Evolutionary conservation across 2,888 invertebrate genomes (phyloP).

Genomic region (Drosophila imparisetae): DNA sequence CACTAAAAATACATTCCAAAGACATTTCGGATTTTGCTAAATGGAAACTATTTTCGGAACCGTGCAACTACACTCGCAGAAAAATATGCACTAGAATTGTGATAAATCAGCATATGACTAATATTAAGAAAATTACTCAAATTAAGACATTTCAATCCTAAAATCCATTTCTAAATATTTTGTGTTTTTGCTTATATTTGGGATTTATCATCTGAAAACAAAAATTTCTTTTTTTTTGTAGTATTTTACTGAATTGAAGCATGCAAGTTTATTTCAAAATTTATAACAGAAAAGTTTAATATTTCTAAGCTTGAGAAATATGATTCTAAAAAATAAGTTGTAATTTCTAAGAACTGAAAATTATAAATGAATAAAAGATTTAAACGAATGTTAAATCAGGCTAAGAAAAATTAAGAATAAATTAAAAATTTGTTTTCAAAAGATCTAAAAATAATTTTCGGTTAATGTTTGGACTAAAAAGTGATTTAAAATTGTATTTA

Average conservation of each 20-base stretch:
- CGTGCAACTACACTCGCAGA: neutral
- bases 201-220: neutral
- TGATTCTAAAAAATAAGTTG: neutral
- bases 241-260: neutral
- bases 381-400: neutral
- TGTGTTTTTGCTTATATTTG: neutral
- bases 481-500: neutral
- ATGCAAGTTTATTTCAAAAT: neutral
- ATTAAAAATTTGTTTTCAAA: neutral
- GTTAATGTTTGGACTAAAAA: neutral
- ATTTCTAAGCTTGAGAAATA: neutral
- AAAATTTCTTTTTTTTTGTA: too few species aligned
- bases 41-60: slow-evolving; percentile 53
- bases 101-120: neutral
- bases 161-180: neutral
- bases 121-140: neutral
- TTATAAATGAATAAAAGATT: neutral
- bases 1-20: slow-evolving; percentile 67
- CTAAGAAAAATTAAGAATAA: neutral
- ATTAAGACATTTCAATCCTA: neutral
- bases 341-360: neutral
- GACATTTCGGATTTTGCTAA: slow-evolving; percentile 53
- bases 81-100: neutral
- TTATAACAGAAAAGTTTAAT: neutral
- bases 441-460: neutral